Evolutionary conservation across 2,113 vertebrate genomes (phyloP).

Genomic region (Sylvietta virens): DNA sequence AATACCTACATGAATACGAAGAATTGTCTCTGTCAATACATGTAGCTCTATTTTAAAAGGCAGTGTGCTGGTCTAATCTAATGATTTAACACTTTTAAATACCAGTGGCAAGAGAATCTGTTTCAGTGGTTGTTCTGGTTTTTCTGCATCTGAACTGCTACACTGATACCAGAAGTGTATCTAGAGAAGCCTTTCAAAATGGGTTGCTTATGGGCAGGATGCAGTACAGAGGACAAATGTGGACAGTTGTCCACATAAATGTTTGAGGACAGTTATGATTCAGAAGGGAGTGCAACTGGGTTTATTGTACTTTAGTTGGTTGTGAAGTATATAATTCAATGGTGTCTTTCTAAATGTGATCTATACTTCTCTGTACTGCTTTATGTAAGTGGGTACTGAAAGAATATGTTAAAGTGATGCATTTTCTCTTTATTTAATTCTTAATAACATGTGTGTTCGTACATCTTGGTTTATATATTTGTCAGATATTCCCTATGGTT

Average conservation of each 20-base stretch:
- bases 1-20: not conserved
- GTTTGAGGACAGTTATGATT: not conserved
- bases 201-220: not conserved
- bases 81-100: not conserved
- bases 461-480: not conserved
- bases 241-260: not conserved
- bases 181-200: not conserved
- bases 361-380: not conserved
- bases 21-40: not conserved
- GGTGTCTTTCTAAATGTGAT: not conserved
- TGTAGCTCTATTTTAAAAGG: not conserved
- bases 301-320: not conserved
- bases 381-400: not conserved
- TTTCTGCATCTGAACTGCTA: not conserved
- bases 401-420: not conserved
- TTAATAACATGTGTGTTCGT: not conserved
- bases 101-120: not conserved
- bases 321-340: not conserved
- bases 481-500: not conserved
- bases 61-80: not conserved
- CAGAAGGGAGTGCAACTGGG: not conserved
- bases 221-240: not conserved
- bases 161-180: not conserved
- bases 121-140: not conserved
- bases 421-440: constrained; percentile 1